Evolutionary conservation across 2,888 invertebrate species (phyloP), one percentile per base, ranked within the genome.

Genomic region (Sminthurinus aureus): DNA sequence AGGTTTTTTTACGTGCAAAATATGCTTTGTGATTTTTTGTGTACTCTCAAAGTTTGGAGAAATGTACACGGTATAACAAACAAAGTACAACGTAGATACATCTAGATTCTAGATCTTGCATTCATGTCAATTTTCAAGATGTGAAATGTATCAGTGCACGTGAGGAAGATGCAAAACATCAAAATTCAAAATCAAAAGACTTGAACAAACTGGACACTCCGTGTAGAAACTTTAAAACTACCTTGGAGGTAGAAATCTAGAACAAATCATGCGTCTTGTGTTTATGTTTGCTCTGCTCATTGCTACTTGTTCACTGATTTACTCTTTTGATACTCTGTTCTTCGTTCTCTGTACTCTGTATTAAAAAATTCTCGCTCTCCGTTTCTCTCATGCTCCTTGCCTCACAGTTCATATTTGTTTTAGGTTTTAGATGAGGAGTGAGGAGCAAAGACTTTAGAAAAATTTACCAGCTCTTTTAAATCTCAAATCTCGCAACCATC

Each of bases 161-260:
- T 38, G 38, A 20, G 71, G 24, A 20, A 71, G 71, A 71, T 75
- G 75, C 13, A 13, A 75, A 51, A 51, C 20, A 51, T 75, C 3
- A 6, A 6, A 38, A 38, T 38, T 38, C 26, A 22, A 12, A 24
- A 71, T 71, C 71, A 71, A 13, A 18, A 20, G 2, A 74, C n/a
- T 26, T 26, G 74, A 24, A 2, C 13, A 77, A 77, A 75, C 73
- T 75, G n/a, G 51, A 71, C 6, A 58, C 13, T 15, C 58, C 58
- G 8, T 71, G 76, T 52, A 26, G 77, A 78, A 64, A 26, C 26
- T 38, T 0, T 0, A 79, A 64, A 73, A 73, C 81, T 74, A 51
- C 81, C 74, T 81, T 75, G 81, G 81, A 81, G 81, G 81, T 81
- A 81, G 26, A 50, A 73, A 73, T 80, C 73, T 69, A 24, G 80